A percentile compares a stretch with the other conserved stretches of the same genome.
phyloP scores from a whole-genome alignment of 2,113 vertebrate genomes.

The Pseudonaja textilis region DNA sequence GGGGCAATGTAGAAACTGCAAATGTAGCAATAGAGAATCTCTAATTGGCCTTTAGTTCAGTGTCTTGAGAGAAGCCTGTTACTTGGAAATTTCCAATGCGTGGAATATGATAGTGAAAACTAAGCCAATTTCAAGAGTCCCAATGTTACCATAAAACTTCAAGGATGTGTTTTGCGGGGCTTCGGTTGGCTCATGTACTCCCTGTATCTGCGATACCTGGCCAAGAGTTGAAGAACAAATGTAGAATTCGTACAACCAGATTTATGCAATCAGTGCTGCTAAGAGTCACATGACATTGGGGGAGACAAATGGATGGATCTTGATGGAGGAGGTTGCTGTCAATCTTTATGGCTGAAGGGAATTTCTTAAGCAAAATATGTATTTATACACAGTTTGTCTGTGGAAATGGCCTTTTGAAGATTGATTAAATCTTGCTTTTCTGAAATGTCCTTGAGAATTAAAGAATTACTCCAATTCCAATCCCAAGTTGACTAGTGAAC shows the following conservation, averaged over 20 bases:
- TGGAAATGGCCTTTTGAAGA: background rate
- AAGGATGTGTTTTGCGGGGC: background rate
- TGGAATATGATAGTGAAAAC: background rate
- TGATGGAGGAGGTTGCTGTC: background rate
- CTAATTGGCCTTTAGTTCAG: constrained; percentile 33
- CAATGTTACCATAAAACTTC: background rate
- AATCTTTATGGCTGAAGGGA: background rate
- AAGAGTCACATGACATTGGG: background rate
- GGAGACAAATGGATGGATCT: background rate
- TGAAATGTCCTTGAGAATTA: background rate
- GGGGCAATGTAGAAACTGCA: background rate
- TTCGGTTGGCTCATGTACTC: background rate
- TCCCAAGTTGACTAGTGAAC: background rate
- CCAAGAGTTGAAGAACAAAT: background rate
- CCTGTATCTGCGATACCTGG: background rate
- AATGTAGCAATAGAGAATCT: constrained; percentile 15
- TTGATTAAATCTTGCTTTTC: background rate
- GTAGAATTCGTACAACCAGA: background rate
- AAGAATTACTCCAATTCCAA: background rate
- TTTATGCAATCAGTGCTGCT: background rate
- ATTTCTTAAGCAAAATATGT: background rate
- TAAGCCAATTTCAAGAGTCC: background rate
- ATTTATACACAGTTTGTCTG: background rate
- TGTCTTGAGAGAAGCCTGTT: background rate
- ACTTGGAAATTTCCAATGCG: constrained; percentile 1